phyloP scores from a whole-genome alignment of 1,140 invertebrate genomes.

The Calosoma granatense region DNA sequence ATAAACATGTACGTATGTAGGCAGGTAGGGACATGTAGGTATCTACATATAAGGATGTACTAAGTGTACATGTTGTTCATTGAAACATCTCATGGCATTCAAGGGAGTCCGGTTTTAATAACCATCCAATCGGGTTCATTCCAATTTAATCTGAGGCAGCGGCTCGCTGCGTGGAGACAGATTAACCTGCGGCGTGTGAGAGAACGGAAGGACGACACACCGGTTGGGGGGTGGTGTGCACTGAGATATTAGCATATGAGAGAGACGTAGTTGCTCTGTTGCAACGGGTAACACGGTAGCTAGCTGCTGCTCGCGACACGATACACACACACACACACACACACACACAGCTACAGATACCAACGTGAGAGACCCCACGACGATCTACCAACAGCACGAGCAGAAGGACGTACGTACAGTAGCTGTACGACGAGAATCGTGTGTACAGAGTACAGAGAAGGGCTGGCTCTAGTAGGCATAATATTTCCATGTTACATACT shows the following conservation, averaged over 20 bases:
- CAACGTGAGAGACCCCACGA: not conserved
- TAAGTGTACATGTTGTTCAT: no score
- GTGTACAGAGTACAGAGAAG: not conserved
- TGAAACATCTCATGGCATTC: constrained; percentile 2
- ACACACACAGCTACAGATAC: not conserved
- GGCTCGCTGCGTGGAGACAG: not conserved
- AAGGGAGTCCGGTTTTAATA: constrained; percentile 4
- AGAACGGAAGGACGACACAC: not conserved
- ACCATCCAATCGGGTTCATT: not conserved
- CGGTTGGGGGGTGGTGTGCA: not conserved
- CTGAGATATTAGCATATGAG: not conserved
- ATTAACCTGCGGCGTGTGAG: not conserved
- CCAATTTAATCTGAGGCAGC: not conserved
- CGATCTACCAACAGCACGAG: no score
- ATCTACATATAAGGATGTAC: no score
- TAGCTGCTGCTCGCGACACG: not conserved
- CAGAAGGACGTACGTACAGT: not conserved
- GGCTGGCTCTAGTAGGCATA: not conserved
- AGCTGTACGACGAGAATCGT: not conserved
- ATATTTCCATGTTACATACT: not conserved
- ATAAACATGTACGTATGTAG: no score
- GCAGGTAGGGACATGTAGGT: no score
- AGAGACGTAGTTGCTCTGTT: not conserved
- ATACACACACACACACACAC: not conserved
- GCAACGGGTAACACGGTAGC: not conserved